Evolutionary conservation across 2,797 vertebrate species (phyloP).

Genomic region (Ctenosaura bakeri): DNA sequence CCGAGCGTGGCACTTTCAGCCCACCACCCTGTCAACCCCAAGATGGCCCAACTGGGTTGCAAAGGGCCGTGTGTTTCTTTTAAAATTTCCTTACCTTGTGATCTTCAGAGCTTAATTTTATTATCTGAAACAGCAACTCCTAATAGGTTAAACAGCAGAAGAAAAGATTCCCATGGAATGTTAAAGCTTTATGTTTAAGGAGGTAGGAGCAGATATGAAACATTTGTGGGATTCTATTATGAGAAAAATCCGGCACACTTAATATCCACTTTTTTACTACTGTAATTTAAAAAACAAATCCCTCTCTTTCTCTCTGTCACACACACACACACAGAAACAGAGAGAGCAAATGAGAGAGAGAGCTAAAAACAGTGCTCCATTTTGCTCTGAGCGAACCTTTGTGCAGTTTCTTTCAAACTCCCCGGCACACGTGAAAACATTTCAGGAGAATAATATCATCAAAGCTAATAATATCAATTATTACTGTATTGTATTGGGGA

Average conservation of each 20-base stretch:
- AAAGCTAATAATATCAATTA: slow-evolving; percentile 13
- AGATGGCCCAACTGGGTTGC: not conserved
- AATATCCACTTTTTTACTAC: not conserved
- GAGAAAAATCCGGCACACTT: not conserved
- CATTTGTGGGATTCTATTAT: not conserved
- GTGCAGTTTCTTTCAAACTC: not conserved
- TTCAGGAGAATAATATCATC: slow-evolving; percentile 8
- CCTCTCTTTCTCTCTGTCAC: too few species aligned
- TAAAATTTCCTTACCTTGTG: not conserved
- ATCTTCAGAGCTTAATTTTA: slow-evolving; percentile 1
- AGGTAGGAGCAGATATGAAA: not conserved
- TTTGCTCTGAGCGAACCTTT: not conserved
- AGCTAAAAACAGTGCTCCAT: too few species aligned
- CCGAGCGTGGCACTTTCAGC: not conserved
- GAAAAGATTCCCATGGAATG: not conserved
- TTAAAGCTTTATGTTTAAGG: not conserved
- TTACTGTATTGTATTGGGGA: not conserved
- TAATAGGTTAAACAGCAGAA: not conserved
- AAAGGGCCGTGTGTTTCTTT: not conserved
- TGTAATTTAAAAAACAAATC: too few species aligned
- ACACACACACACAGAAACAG: too few species aligned
- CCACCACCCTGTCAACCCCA: not conserved
- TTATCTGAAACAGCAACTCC: not conserved
- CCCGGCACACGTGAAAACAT: not conserved
- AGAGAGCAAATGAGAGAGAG: too few species aligned